phyloP scores from a whole-genome alignment of 2,888 invertebrate genomes.

The Capitulum mitella region DNA sequence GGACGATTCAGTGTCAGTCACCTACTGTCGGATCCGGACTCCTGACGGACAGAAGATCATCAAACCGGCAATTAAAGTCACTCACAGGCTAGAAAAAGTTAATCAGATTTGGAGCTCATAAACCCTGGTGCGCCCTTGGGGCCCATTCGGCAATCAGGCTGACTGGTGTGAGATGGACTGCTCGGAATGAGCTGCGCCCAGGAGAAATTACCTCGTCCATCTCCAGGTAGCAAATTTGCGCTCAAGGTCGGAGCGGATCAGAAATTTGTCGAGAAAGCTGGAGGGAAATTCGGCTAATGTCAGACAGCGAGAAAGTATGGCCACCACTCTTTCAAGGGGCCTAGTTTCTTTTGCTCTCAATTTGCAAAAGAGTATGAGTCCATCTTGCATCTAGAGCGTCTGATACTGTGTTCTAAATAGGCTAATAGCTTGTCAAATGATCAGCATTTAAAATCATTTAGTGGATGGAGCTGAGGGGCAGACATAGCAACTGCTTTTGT shows the following conservation, averaged over 20 bases:
- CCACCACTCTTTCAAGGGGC: too few species aligned
- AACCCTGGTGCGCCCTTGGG: not conserved
- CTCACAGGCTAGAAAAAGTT: slow-evolving; percentile 24
- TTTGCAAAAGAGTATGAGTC: too few species aligned
- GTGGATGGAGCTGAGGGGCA: too few species aligned
- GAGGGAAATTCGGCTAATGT: too few species aligned
- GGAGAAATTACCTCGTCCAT: not conserved
- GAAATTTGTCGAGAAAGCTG: not conserved
- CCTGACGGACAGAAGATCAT: slow-evolving; percentile 23
- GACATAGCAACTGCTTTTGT: too few species aligned
- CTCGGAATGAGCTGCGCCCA: not conserved
- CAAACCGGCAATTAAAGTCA: slow-evolving; percentile 19
- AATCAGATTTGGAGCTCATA: slow-evolving; percentile 24
- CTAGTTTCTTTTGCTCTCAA: too few species aligned
- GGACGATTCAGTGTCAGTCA: slow-evolving; percentile 4
- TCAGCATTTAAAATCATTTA: too few species aligned
- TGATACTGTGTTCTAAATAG: too few species aligned
- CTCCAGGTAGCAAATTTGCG: not conserved
- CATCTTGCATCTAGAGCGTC: too few species aligned
- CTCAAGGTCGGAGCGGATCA: not conserved
- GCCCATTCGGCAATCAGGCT: not conserved
- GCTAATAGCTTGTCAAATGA: too few species aligned
- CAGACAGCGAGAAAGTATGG: too few species aligned
- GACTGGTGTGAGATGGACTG: not conserved
- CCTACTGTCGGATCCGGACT: not conserved